Base-by-base conservation (phyloP, 2,888 invertebrate genomes). In the Isoperla grammatica region DNA sequence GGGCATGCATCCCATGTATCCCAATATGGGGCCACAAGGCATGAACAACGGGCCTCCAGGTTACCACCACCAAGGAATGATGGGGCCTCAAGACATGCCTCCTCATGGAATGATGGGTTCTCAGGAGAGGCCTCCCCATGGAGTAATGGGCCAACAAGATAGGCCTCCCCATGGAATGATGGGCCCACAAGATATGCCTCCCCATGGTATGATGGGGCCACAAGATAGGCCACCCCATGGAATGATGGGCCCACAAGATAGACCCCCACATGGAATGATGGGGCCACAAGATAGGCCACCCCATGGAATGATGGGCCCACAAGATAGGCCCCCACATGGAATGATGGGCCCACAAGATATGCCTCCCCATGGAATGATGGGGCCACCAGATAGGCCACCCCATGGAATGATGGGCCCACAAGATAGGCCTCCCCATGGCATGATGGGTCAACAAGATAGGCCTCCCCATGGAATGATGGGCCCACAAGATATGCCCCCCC, bases 1-100 rank as follows among this genome's bases (percentile, higher is more conserved):
- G 53, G 49, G 49, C 2, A 50, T 50, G 49, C 49, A 50, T 22
- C 49, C 49, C 23, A 50, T 50, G 49, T 50, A 22, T 22, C 49
- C 23, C 1, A 29, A 29, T 2, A 50, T 50, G 49, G n/a, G 22
- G 23, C 49, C 49, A 6, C 29, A 29, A 29, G 29, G 29, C 4
- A 29, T 22, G 6, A 48, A 22, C 9, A 50, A 50, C 12, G 49
- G 49, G 13, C 49, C 49, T n/a, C 49, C 49, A 9, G 29, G 29
- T 17, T 50, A 29, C 15, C 49, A 50, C 11, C 29, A 29, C 8
- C 29, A 29, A 29, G 29, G 29, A 29, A 29, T 29, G 29, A 29
- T 29, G 4, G 29, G 29, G 5, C 29, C 29, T 6, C 29, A 29
- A 29, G 29, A 29, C 8, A 29, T 29, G 29, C 29, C 29, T 8